Percentiles rank a stretch among this genome's conserved stretches.
phyloP scores from a whole-genome alignment of 92 coral and sea anemone species.

The Pocillopora meandrina region DNA sequence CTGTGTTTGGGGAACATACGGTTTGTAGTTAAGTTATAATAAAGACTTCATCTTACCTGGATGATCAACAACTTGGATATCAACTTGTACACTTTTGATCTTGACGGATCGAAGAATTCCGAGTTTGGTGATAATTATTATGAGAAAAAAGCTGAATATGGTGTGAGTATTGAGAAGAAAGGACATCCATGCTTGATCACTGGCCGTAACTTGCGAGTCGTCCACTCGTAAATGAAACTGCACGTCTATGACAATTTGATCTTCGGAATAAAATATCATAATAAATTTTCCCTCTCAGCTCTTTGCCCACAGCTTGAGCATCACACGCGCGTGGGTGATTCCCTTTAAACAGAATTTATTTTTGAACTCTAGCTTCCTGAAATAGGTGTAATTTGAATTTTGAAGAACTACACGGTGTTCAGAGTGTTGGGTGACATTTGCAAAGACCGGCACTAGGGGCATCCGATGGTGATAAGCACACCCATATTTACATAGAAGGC shows the following conservation, averaged over 20 bases:
- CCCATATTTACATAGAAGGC: too few relatives aligned
- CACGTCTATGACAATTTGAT: conserved; percentile 36
- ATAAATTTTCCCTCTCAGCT: not conserved
- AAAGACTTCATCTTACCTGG: conserved; percentile 24
- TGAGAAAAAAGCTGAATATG: conserved; percentile 22
- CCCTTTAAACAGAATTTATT: not conserved
- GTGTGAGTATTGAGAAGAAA: conserved; percentile 37
- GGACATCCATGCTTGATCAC: conserved; percentile 25
- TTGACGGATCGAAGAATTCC: conserved; percentile 29
- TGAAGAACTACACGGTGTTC: too few relatives aligned
- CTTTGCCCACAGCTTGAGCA: not conserved
- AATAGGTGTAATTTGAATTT: too few relatives aligned
- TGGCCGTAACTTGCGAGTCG: conserved; percentile 1
- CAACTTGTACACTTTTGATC: conserved; percentile 22
- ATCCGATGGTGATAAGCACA: too few relatives aligned
- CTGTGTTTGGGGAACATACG: not conserved
- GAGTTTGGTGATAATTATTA: conserved; percentile 27
- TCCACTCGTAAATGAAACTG: conserved; percentile 33
- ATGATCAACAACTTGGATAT: conserved; percentile 32
- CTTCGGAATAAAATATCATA: conserved; percentile 39
- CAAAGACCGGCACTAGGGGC: too few relatives aligned
- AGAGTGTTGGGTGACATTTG: too few relatives aligned
- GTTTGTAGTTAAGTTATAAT: not conserved
- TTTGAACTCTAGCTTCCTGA: too few relatives aligned
- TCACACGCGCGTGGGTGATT: not conserved